Evolutionary conservation across 2,888 invertebrate genomes (phyloP).

Genomic region (Eustalomyia histrio): DNA sequence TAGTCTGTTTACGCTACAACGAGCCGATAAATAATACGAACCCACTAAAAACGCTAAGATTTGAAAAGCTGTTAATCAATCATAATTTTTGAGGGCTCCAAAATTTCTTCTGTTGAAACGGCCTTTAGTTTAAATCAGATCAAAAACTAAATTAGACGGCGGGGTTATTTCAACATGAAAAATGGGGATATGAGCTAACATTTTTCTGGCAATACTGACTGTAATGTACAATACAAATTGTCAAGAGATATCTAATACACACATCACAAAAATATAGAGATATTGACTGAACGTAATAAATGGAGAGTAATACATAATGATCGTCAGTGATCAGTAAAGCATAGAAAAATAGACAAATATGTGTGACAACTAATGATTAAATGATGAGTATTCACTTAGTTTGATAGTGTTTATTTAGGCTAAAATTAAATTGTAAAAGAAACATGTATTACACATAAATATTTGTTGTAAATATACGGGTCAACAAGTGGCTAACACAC

Average conservation of each 20-base stretch:
- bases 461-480: slow-evolving; percentile 22
- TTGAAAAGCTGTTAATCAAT: no score
- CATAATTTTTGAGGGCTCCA: no score
- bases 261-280: background rate
- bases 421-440: slow-evolving; percentile 18
- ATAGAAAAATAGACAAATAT: slow-evolving; percentile 52
- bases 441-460: slow-evolving; percentile 1
- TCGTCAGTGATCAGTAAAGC: slow-evolving; percentile 49
- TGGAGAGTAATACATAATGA: slow-evolving; percentile 30
- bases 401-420: slow-evolving; percentile 38
- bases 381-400: slow-evolving; percentile 27
- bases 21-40: no score
- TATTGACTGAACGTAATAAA: slow-evolving; percentile 40
- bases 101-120: no score
- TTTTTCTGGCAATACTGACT: no score
- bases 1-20: no score
- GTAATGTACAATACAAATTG: background rate
- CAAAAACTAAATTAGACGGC: no score
- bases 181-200: no score
- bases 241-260: slow-evolving; percentile 16
- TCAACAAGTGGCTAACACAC: slow-evolving; percentile 18
- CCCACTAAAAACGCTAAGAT: no score
- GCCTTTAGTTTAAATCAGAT: no score
- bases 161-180: no score
- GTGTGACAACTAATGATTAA: slow-evolving; percentile 44